Evolutionary conservation across 2,888 invertebrate genomes (phyloP).

Genomic region (Mycalesis mineus): DNA sequence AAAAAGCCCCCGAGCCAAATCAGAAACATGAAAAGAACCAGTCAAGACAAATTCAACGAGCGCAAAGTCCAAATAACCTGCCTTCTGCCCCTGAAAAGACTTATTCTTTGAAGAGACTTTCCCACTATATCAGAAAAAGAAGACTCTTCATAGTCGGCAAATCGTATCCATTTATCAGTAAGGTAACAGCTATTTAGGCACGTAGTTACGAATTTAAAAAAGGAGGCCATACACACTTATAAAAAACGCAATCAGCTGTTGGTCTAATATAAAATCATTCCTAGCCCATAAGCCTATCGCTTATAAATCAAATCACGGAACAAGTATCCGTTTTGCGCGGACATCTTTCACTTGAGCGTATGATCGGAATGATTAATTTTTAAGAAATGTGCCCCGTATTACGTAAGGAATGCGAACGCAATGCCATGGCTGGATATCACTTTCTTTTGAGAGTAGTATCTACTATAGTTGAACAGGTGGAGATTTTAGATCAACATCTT

Average conservation of each 20-base stretch:
- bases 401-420: constrained; percentile 67
- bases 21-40: too few relatives aligned
- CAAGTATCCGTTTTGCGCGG: constrained; percentile 64
- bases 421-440: constrained; percentile 44
- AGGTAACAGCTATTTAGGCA: not conserved
- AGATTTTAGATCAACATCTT: not conserved
- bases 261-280: constrained; percentile 7
- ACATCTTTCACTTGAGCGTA: constrained; percentile 68
- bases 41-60: too few relatives aligned
- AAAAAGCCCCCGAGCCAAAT: too few relatives aligned
- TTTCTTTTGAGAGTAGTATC: constrained; percentile 48
- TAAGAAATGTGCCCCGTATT: constrained; percentile 60
- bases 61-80: too few relatives aligned
- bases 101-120: too few relatives aligned
- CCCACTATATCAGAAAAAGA: too few relatives aligned
- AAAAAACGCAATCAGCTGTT: constrained; percentile 21
- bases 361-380: constrained; percentile 57
- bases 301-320: constrained; percentile 39
- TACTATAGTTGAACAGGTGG: not conserved
- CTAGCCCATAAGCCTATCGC: constrained; percentile 14
- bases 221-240: not conserved
- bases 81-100: too few relatives aligned
- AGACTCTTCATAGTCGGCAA: not conserved
- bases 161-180: not conserved
- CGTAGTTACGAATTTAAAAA: not conserved